phyloP scores from a whole-genome alignment of 2,888 invertebrate genomes.

The Pseudeuparius sepicola region DNA sequence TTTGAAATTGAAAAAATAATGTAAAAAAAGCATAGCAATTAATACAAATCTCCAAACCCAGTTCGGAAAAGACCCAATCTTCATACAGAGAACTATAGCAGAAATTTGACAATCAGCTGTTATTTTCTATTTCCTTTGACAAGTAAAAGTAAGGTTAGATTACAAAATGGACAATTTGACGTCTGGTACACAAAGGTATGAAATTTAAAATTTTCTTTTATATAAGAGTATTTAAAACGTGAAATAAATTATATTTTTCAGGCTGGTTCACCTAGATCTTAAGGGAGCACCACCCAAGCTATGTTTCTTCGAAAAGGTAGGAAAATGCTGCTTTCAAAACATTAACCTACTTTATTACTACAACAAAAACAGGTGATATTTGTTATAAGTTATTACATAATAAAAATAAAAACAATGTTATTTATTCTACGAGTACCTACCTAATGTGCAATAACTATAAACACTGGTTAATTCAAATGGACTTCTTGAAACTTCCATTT shows the following conservation, averaged over 20 bases:
- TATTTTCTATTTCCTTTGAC: too few relatives aligned
- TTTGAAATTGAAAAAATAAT: too few relatives aligned
- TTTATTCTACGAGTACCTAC: too few relatives aligned
- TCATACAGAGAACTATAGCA: too few relatives aligned
- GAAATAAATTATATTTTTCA: conserved; percentile 20
- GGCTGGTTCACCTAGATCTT: conserved; percentile 61
- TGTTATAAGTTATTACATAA: too few relatives aligned
- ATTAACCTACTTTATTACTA: conserved; percentile 6
- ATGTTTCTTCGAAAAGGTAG: conserved; percentile 46
- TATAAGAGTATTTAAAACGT: background rate
- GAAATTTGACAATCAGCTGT: too few relatives aligned
- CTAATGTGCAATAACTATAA: conserved; percentile 42
- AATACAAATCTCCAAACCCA: too few relatives aligned
- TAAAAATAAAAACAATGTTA: too few relatives aligned
- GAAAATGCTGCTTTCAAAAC: conserved; percentile 15
- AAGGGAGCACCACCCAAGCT: conserved; percentile 65
- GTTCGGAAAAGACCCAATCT: too few relatives aligned
- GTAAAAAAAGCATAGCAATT: too few relatives aligned
- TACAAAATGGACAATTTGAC: conserved; percentile 24
- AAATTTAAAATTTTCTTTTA: conserved; percentile 8
- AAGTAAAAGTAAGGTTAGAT: too few relatives aligned
- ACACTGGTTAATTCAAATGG: too few relatives aligned
- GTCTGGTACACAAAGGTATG: conserved; percentile 24
- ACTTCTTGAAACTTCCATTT: background rate
- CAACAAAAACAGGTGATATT: conserved; percentile 2